phyloP scores from a whole-genome alignment of 2,888 invertebrate genomes.

The Andrena hattorfiana region DNA sequence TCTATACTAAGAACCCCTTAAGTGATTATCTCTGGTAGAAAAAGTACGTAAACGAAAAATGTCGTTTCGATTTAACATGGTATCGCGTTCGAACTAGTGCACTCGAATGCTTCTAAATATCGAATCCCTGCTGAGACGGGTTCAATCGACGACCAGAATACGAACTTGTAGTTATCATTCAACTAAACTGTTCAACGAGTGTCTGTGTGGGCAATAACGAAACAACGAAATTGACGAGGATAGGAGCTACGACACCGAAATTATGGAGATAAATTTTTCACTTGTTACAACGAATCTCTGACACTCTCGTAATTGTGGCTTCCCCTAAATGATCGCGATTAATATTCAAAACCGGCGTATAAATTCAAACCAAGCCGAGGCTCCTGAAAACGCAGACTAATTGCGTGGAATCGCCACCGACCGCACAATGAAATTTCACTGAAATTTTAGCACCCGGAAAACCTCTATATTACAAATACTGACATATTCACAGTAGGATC shows the following conservation, averaged over 20 bases:
- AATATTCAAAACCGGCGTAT: constrained; percentile 16
- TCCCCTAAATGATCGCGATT: constrained; percentile 5
- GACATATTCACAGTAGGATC: not conserved
- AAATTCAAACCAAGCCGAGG: not conserved
- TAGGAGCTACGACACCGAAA: not conserved
- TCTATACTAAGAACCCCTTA: too few relatives aligned
- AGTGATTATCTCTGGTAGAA: too few relatives aligned
- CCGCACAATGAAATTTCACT: not conserved
- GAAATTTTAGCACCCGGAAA: not conserved
- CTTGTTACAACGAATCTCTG: constrained; percentile 11
- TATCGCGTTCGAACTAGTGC: too few relatives aligned
- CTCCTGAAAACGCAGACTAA: constrained; percentile 9
- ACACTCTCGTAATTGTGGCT: not conserved
- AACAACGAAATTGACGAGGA: not conserved
- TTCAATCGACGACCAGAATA: not conserved
- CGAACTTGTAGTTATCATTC: not conserved
- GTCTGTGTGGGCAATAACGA: not conserved
- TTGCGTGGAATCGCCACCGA: not conserved
- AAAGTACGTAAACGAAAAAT: too few relatives aligned
- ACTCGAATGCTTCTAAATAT: not conserved
- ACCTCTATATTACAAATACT: not conserved
- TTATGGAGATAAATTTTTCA: constrained; percentile 21
- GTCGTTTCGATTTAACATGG: too few relatives aligned
- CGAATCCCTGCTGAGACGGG: not conserved
- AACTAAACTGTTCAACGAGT: not conserved